A percentile compares a stretch with the other conserved stretches of the same genome.
Evolutionary conservation across 2,888 invertebrate species (phyloP).

Genomic region (Spialia ferax): DNA sequence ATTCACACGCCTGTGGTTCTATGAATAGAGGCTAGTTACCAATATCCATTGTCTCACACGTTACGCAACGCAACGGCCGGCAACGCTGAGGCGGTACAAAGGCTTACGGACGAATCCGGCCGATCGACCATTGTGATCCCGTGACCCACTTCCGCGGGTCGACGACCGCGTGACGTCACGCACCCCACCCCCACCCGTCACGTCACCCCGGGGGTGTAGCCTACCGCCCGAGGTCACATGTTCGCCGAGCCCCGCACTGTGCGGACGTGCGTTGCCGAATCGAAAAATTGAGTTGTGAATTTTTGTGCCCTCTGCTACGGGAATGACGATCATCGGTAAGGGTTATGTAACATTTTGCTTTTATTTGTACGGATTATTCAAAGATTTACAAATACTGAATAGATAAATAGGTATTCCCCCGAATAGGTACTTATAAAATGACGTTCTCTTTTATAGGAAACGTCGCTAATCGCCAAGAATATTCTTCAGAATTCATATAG

Average conservation of each 20-base stretch:
- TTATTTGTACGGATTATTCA: not conserved
- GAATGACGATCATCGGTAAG: slow-evolving; percentile 79
- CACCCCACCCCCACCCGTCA: slow-evolving; percentile 55
- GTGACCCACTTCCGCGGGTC: slow-evolving; percentile 76
- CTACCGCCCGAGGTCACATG: slow-evolving; percentile 81
- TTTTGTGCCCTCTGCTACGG: slow-evolving; percentile 49
- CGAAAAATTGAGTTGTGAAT: slow-evolving; percentile 49
- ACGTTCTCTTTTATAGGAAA: too few species aligned
- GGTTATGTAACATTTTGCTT: slow-evolving; percentile 52
- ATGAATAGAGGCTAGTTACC: slow-evolving; percentile 25
- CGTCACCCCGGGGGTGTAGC: slow-evolving; percentile 74
- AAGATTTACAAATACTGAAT: not conserved
- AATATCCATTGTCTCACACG: slow-evolving; percentile 23
- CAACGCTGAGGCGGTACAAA: slow-evolving; percentile 16
- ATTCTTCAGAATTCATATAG: too few species aligned
- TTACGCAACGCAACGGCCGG: slow-evolving; percentile 23
- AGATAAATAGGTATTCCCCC: too few species aligned
- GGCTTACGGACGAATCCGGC: slow-evolving; percentile 50
- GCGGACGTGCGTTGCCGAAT: slow-evolving; percentile 62
- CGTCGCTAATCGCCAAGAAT: too few species aligned
- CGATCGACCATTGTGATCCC: slow-evolving; percentile 72
- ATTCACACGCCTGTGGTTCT: slow-evolving; percentile 2
- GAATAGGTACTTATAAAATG: too few species aligned
- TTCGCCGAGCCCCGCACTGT: slow-evolving; percentile 60
- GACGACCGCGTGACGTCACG: slow-evolving; percentile 83